phyloP scores from a whole-genome alignment of 2,113 vertebrate genomes.

The Gasterosteus aculeatus region DNA sequence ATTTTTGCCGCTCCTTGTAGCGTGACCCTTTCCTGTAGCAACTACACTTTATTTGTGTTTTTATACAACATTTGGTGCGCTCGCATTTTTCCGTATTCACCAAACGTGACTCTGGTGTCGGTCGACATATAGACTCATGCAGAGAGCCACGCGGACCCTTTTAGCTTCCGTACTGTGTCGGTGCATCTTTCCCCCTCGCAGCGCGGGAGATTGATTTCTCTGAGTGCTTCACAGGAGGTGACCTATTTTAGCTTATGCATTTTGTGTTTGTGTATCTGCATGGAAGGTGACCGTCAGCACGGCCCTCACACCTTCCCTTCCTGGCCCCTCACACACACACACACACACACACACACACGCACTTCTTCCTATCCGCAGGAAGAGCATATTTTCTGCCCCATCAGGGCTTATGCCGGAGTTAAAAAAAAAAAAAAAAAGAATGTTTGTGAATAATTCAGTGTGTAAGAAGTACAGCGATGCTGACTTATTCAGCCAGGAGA shows the following conservation, averaged over 20 bases:
- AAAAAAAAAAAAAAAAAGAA: conserved; percentile 30
- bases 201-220: conserved; percentile 61
- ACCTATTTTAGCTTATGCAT: conserved; percentile 66
- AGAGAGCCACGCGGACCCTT: conserved; percentile 11
- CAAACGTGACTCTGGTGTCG: conserved; percentile 28
- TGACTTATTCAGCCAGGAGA: conserved; percentile 72
- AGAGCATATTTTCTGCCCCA: conserved; percentile 60
- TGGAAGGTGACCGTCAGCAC: conserved; percentile 64
- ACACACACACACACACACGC: conserved; percentile 14
- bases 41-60: background rate
- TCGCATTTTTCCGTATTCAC: background rate
- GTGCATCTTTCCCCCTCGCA: conserved; percentile 51
- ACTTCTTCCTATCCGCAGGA: conserved; percentile 30
- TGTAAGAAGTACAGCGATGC: conserved; percentile 56
- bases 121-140: conserved; percentile 5
- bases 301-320: conserved; percentile 47
- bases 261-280: conserved; percentile 27
- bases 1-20: background rate
- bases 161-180: conserved; percentile 34
- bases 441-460: conserved; percentile 74
- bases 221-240: conserved; percentile 67
- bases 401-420: conserved; percentile 33
- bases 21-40: background rate
- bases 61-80: background rate
- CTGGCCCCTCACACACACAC: conserved; percentile 42